phyloP scores from a whole-genome alignment of 2,797 vertebrate genomes.

The Margarornis squamiger region DNA sequence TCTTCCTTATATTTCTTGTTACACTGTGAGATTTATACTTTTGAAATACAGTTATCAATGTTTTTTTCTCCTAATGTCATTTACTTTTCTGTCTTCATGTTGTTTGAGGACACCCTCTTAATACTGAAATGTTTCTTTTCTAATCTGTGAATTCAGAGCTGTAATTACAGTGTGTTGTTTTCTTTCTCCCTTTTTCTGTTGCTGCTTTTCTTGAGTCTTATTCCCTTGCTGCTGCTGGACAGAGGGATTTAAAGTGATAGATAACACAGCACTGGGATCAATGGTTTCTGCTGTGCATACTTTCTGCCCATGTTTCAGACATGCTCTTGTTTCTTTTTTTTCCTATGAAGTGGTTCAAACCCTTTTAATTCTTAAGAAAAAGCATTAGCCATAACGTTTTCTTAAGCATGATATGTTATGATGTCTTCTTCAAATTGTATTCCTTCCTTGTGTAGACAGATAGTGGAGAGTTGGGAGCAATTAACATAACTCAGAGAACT shows the following conservation, averaged over 20 bases:
- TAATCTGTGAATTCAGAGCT: background rate
- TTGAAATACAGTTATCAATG: background rate
- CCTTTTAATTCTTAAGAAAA: background rate
- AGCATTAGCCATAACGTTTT: background rate
- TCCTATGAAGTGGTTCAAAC: constrained; percentile 22
- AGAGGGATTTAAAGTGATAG: constrained; percentile 40
- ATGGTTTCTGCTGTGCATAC: background rate
- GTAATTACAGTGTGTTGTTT: background rate
- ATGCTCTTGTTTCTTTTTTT: background rate
- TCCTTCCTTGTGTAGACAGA: constrained; percentile 46
- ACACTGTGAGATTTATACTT: background rate
- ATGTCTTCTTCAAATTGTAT: constrained; percentile 39
- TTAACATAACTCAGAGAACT: constrained; percentile 68
- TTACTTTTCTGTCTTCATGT: background rate
- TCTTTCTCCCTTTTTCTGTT: background rate
- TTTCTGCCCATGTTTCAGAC: constrained; percentile 17
- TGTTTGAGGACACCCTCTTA: background rate
- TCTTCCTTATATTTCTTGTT: background rate
- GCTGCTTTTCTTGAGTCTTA: background rate
- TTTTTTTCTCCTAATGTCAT: background rate
- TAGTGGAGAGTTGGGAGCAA: constrained; percentile 47
- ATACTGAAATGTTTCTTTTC: background rate
- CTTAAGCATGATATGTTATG: constrained; percentile 29
- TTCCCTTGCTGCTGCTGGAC: background rate
- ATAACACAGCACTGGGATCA: constrained; percentile 30